Conservation (phyloP, 2,888 invertebrate species). For the Hipparchia semele region DNA sequence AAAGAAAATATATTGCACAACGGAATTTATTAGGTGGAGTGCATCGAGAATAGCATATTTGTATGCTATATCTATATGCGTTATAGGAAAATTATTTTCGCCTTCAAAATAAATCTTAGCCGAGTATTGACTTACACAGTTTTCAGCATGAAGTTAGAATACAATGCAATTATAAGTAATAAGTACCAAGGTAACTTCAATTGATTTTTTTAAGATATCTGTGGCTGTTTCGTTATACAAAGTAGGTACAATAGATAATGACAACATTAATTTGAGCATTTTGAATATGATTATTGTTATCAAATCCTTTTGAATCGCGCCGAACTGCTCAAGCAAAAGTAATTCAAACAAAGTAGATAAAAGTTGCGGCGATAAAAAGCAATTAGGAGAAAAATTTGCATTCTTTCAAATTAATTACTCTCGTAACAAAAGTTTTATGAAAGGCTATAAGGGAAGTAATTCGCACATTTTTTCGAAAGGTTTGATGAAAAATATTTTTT, state of each 20-base stretch:
- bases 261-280: conserved; percentile 37
- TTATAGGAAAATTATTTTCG: too few species aligned
- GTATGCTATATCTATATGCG: too few species aligned
- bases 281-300: conserved; percentile 51
- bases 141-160: too few species aligned
- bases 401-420: conserved; percentile 81
- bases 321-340: conserved; percentile 71
- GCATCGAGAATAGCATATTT: too few species aligned
- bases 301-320: conserved; percentile 63
- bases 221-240: background rate
- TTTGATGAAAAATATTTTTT: conserved; percentile 21
- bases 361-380: conserved; percentile 78
- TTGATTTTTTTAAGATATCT: too few species aligned
- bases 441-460: conserved; percentile 60
- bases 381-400: conserved; percentile 81
- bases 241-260: background rate
- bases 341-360: conserved; percentile 82
- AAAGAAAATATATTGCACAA: too few species aligned
- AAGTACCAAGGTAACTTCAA: too few species aligned
- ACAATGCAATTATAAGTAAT: too few species aligned
- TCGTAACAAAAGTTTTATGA: conserved; percentile 74
- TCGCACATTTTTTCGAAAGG: conserved; percentile 18
- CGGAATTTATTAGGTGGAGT: too few species aligned
- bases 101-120: too few species aligned
- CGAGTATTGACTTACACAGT: too few species aligned